Evolutionary conservation across 2,888 invertebrate species (phyloP).

Genomic region (Lithophane ornitopus): DNA sequence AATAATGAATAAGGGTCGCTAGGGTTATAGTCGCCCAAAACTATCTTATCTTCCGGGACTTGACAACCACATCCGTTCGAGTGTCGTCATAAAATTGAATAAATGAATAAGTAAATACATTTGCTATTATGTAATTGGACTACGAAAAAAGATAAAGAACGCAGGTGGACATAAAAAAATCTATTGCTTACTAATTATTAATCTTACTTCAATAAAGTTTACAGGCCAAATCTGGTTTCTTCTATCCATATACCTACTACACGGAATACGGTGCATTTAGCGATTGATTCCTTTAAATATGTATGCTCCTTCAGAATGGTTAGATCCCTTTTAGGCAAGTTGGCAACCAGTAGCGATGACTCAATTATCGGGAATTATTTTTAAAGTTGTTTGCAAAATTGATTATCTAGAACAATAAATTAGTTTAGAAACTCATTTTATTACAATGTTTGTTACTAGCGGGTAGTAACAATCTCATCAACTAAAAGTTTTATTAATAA

Average conservation of each 20-base stretch:
- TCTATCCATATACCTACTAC: neutral
- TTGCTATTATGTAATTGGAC: slow-evolving; percentile 61
- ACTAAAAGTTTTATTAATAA: slow-evolving; percentile 26
- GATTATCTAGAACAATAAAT: slow-evolving; percentile 8
- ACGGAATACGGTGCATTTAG: slow-evolving; percentile 1
- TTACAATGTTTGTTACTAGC: neutral
- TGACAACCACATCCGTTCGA: slow-evolving; percentile 67
- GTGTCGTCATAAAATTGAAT: slow-evolving; percentile 65
- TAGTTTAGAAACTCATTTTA: slow-evolving; percentile 24
- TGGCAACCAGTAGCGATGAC: neutral
- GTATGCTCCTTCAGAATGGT: neutral
- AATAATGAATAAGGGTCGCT: slow-evolving; percentile 81
- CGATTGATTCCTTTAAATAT: slow-evolving; percentile 21
- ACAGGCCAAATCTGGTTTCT: neutral
- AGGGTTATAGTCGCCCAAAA: slow-evolving; percentile 75
- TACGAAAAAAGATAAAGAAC: slow-evolving; percentile 16
- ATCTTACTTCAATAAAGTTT: neutral
- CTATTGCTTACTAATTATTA: neutral
- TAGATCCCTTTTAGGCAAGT: neutral
- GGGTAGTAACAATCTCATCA: slow-evolving; percentile 24
- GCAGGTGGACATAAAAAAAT: neutral
- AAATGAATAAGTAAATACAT: slow-evolving; percentile 58
- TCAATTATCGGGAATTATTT: neutral
- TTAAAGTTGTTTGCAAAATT: neutral
- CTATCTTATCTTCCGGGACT: slow-evolving; percentile 75